Evolutionary conservation across 2,113 vertebrate genomes (phyloP).

Genomic region (Callipepla californica): DNA sequence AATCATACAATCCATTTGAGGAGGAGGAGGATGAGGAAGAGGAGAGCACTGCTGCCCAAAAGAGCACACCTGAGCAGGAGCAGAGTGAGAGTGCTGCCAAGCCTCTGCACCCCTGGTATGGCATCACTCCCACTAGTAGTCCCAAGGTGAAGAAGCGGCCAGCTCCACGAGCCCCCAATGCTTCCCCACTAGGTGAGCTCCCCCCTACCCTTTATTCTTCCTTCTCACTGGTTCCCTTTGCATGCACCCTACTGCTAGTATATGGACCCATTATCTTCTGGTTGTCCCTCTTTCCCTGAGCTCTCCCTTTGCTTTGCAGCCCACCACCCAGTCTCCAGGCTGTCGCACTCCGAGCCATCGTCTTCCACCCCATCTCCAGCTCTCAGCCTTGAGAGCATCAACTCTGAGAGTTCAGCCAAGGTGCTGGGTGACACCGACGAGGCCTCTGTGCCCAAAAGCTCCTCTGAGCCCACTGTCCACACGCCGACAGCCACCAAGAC

Average conservation of each 20-base stretch:
- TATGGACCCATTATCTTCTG: background rate
- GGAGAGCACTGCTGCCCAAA: conserved; percentile 10
- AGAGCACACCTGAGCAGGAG: background rate
- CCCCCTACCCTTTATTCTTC: accelerated
- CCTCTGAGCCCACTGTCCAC: conserved; percentile 89
- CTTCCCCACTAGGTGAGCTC: conserved; percentile 79
- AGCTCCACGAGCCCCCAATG: conserved; percentile 85
- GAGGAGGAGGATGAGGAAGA: conserved; percentile 79
- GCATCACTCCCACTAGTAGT: conserved; percentile 90
- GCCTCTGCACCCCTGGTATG: conserved; percentile 92
- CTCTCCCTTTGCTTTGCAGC: conserved; percentile 61
- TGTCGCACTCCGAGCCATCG: conserved; percentile 87
- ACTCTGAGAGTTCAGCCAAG: conserved; percentile 82
- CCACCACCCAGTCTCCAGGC: conserved; percentile 73
- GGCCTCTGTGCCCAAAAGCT: conserved; percentile 78
- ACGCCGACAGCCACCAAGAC: conserved; percentile 11
- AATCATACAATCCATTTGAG: conserved; percentile 91
- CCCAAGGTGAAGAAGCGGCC: conserved; percentile 87
- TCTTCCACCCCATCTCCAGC: conserved; percentile 92
- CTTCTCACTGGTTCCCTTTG: background rate
- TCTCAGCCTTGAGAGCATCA: conserved; percentile 92
- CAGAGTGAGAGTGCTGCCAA: conserved; percentile 54
- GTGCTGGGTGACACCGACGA: conserved; percentile 45
- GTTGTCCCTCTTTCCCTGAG: background rate
- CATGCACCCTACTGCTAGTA: background rate